These are phyloP conservation scores for Xyrichtys novacula DNA, from an alignment of 2,797 vertebrate species.

Conservation along the genomic window DNA sequence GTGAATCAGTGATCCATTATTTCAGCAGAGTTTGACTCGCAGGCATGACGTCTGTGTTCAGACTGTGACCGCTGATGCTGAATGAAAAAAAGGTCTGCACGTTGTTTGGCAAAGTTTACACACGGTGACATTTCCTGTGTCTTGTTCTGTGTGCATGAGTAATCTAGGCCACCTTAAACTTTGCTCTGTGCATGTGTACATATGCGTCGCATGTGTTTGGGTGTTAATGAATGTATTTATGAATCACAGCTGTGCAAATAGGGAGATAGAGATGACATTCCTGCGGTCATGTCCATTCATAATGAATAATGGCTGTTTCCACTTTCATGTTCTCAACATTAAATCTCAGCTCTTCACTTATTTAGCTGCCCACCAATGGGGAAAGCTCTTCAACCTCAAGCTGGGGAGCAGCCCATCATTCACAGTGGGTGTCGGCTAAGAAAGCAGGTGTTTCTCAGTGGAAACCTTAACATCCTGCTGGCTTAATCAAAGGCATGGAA, in stretches of 20 bases:
- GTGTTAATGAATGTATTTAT: slow-evolving; percentile 30
- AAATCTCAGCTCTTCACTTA: not conserved
- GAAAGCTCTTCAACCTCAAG: slow-evolving; percentile 38
- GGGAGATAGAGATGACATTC: not conserved
- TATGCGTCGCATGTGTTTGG: not conserved
- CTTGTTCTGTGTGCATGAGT: slow-evolving; percentile 15
- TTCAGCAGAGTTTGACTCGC: slow-evolving; percentile 23
- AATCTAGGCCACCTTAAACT: slow-evolving; percentile 39
- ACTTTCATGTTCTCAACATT: slow-evolving; percentile 16
- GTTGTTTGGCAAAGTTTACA: slow-evolving; percentile 61
- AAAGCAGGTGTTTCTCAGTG: slow-evolving; percentile 66
- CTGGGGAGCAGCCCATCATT: slow-evolving; percentile 59
- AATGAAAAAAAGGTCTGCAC: slow-evolving; percentile 51
- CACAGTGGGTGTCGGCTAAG: slow-evolving; percentile 55
- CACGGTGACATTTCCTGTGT: slow-evolving; percentile 39
- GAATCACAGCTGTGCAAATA: slow-evolving; percentile 22
- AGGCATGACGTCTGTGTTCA: slow-evolving; percentile 26
- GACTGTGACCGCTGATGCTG: slow-evolving; percentile 46
- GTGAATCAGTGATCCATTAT: slow-evolving; percentile 46
- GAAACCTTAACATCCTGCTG: slow-evolving; percentile 57
- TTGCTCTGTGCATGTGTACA: slow-evolving; percentile 23
- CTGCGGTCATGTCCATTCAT: slow-evolving; percentile 4
- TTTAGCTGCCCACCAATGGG: slow-evolving; percentile 18
- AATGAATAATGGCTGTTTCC: slow-evolving; percentile 20
- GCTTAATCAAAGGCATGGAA: slow-evolving; percentile 75